Percentiles rank a stretch among this genome's conserved stretches.
Evolutionary conservation across 2,797 vertebrate species (phyloP).

Genomic region (Onychomys leucogaster): DNA sequence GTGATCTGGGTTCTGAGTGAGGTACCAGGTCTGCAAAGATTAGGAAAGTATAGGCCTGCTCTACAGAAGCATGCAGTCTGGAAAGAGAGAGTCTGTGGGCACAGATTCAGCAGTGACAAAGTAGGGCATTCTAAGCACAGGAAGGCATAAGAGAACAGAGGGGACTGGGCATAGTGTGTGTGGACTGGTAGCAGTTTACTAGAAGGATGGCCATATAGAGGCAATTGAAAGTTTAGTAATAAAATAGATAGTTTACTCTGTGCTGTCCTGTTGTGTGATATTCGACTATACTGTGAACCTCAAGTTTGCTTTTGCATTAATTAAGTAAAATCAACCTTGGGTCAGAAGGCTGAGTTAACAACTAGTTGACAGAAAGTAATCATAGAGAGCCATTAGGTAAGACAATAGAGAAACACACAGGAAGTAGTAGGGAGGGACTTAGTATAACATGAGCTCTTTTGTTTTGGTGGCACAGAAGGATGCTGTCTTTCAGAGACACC

Average conservation of each 20-base stretch:
- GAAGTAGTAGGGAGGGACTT: too few species aligned
- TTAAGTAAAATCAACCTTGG: too few species aligned
- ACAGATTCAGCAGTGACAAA: not conserved
- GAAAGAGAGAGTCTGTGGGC: not conserved
- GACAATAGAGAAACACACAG: too few species aligned
- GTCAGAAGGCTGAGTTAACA: too few species aligned
- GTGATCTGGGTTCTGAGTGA: not conserved
- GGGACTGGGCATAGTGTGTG: not conserved
- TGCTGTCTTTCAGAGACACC: too few species aligned
- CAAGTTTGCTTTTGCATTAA: too few species aligned
- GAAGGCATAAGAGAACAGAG: not conserved
- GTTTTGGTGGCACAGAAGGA: too few species aligned
- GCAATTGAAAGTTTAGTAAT: not conserved
- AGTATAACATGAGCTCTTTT: too few species aligned
- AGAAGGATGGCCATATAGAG: not conserved
- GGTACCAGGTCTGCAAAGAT: not conserved
- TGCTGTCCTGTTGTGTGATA: too few species aligned
- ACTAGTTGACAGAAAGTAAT: too few species aligned
- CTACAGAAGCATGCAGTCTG: not conserved
- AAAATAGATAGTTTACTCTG: not conserved
- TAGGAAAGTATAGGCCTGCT: not conserved
- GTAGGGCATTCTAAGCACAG: not conserved
- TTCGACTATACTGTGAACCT: too few species aligned
- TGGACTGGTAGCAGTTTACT: not conserved
- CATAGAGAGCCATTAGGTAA: too few species aligned